These are phyloP conservation scores for Lochmaea capreae DNA, from an alignment of 2,888 invertebrate species.

Conservation along the genomic window DNA sequence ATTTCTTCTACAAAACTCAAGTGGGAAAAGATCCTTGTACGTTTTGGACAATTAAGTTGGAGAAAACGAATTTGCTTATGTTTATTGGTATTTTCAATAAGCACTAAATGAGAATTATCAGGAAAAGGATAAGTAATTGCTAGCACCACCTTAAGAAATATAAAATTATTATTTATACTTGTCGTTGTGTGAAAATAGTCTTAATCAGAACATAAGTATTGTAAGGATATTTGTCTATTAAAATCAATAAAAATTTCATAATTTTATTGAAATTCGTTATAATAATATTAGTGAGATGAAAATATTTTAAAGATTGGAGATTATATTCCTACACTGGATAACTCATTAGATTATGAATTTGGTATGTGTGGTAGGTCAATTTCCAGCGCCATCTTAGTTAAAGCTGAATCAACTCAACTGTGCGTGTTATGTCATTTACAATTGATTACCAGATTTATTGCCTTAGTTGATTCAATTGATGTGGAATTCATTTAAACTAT, in stretches of 20 bases:
- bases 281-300: background rate
- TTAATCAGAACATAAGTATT: background rate
- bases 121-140: background rate
- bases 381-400: constrained; percentile 2
- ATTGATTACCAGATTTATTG: background rate
- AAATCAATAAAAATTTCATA: too few relatives aligned
- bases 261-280: too few relatives aligned
- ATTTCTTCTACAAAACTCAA: too few relatives aligned
- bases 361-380: background rate
- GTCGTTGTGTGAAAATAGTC: background rate
- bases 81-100: background rate
- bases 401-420: background rate
- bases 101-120: background rate
- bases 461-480: too few relatives aligned
- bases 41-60: too few relatives aligned
- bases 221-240: too few relatives aligned
- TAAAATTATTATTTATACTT: background rate
- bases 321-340: background rate
- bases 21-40: too few relatives aligned
- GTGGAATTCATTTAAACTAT: too few relatives aligned
- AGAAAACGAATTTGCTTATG: background rate
- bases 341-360: background rate
- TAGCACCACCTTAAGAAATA: background rate
- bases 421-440: background rate
- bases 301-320: background rate